Evolutionary conservation across 2,888 invertebrate genomes (phyloP).

Genomic region (Imbricaverruca yamaguchii): DNA sequence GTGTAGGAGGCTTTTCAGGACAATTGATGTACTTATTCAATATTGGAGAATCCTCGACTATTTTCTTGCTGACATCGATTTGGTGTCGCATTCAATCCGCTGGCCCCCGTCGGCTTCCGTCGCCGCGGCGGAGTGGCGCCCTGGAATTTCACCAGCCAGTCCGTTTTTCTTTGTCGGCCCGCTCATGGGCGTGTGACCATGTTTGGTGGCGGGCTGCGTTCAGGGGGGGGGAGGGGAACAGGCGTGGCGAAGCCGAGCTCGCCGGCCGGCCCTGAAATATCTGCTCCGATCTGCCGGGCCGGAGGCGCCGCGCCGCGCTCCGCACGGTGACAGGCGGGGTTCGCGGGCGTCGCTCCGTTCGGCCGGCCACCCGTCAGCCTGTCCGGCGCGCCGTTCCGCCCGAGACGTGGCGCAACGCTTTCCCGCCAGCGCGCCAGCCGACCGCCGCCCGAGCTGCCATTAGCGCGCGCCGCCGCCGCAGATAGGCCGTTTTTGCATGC

Average conservation of each 20-base stretch:
- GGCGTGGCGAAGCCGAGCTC: neutral
- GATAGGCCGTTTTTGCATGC: conserved; percentile 6
- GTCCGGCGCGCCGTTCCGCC: neutral
- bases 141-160: too few species aligned
- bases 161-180: neutral
- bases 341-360: neutral
- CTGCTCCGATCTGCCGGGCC: too few species aligned
- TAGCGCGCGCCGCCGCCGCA: conserved; percentile 6
- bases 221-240: neutral
- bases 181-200: neutral
- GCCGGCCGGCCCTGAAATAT: too few species aligned
- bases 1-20: too few species aligned
- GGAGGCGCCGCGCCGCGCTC: too few species aligned
- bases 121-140: too few species aligned
- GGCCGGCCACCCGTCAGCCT: neutral
- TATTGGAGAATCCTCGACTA: too few species aligned
- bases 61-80: too few species aligned
- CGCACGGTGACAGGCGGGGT: too few species aligned
- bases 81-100: too few species aligned
- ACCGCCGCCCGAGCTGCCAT: neutral
- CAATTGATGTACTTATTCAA: too few species aligned
- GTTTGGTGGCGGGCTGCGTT: neutral
- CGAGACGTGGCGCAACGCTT: neutral
- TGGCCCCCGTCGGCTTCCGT: too few species aligned
- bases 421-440: neutral